A percentile compares a stretch with the other conserved stretches of the same genome.
Conservation (phyloP, 2,113 vertebrate species). For the Ammodytes dubius region DNA sequence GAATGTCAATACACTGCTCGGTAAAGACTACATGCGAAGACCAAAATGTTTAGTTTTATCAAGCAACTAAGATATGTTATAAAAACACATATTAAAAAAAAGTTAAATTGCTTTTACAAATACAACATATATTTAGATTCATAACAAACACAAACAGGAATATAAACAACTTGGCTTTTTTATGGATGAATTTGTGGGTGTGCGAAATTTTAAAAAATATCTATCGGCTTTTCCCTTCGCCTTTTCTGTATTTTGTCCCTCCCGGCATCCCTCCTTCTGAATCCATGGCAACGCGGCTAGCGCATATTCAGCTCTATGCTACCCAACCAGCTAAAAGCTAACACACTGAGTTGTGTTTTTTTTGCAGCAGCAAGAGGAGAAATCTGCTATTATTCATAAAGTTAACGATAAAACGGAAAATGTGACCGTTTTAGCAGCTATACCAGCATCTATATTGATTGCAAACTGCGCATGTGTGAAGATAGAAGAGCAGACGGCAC, state of each 20-base stretch:
- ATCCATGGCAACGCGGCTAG: slow-evolving; percentile 55
- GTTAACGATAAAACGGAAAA: neutral
- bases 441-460: rapidly evolving
- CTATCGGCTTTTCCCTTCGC: neutral
- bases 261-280: neutral
- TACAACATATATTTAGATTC: too few species aligned
- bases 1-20: too few species aligned
- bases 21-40: too few species aligned
- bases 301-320: neutral
- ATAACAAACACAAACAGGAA: neutral
- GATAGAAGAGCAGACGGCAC: neutral
- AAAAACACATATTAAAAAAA: too few species aligned
- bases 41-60: too few species aligned
- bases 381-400: neutral
- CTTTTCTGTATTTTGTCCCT: slow-evolving; percentile 20
- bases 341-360: neutral
- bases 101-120: too few species aligned
- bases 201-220: too few species aligned
- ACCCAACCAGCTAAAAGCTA: too few species aligned
- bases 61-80: too few species aligned
- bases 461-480: neutral
- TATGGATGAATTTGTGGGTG: too few species aligned
- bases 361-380: neutral
- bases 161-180: too few species aligned
- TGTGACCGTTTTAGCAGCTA: neutral